Evolutionary conservation across 2,797 vertebrate species (phyloP).

Genomic region (Prunella strophiata): DNA sequence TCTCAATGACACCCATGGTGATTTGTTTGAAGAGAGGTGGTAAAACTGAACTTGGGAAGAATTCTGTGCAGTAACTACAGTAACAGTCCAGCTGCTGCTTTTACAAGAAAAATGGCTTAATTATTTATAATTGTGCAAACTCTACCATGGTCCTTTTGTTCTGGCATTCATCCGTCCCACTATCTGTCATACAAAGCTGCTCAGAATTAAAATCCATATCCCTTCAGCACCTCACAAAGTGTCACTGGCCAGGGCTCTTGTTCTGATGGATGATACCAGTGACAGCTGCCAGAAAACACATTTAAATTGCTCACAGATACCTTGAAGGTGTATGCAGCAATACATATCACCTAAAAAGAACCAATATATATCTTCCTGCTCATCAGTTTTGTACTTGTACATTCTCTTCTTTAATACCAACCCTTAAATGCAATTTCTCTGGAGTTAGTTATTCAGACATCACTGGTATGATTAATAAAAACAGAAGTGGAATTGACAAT

Average conservation of each 20-base stretch:
- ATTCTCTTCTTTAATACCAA: slow-evolving; percentile 39
- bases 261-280: slow-evolving; percentile 67
- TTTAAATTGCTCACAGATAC: slow-evolving; percentile 53
- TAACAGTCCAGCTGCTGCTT: neutral
- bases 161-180: slow-evolving; percentile 49
- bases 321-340: slow-evolving; percentile 62
- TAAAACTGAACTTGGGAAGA: neutral
- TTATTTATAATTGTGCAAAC: slow-evolving; percentile 41
- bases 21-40: neutral
- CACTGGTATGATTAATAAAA: slow-evolving; percentile 45
- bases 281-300: slow-evolving; percentile 67
- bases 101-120: slow-evolving; percentile 14
- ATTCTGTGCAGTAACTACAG: neutral
- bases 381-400: neutral
- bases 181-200: slow-evolving; percentile 40
- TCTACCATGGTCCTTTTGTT: neutral
- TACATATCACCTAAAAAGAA: slow-evolving; percentile 27
- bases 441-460: slow-evolving; percentile 38
- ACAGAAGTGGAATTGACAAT: slow-evolving; percentile 18
- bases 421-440: slow-evolving; percentile 45
- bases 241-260: neutral
- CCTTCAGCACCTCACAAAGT: slow-evolving; percentile 61
- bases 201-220: slow-evolving; percentile 67
- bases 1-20: neutral
- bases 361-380: slow-evolving; percentile 3